A percentile compares a stretch with the other conserved stretches of the same genome.
Conservation (phyloP, 2,797 vertebrate genomes). For the Thripadectes ignobilis region DNA sequence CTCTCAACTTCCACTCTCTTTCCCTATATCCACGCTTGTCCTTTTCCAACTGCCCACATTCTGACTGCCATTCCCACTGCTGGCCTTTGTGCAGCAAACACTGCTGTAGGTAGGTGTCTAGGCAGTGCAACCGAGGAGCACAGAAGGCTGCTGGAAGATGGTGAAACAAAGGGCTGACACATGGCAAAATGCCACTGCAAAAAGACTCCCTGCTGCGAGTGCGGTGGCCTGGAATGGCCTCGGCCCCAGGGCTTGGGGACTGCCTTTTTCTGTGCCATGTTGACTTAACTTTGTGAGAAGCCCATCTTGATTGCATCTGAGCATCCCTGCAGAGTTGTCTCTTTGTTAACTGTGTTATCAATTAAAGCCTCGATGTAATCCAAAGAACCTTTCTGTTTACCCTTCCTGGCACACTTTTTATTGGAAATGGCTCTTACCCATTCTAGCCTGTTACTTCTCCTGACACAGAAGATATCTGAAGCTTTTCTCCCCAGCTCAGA, state of each 20-base stretch:
- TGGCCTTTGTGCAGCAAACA: not conserved
- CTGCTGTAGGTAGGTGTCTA: conserved; percentile 11
- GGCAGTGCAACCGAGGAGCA: not conserved
- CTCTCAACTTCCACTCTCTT: not conserved
- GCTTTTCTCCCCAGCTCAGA: not conserved
- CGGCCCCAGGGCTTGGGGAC: not conserved
- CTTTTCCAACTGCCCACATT: not conserved
- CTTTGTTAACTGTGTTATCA: conserved; percentile 56
- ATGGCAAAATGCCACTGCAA: not conserved
- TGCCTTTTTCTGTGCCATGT: conserved; percentile 58
- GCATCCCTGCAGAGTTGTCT: conserved; percentile 25
- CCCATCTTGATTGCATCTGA: conserved; percentile 59
- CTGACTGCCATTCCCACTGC: not conserved
- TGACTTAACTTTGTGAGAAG: conserved; percentile 55
- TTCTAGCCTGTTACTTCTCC: not conserved
- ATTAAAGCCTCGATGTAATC: conserved; percentile 10
- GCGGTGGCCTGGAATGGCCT: conserved; percentile 44
- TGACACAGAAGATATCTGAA: not conserved
- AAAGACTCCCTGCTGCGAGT: not conserved
- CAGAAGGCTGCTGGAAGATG: not conserved
- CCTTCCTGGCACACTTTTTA: not conserved
- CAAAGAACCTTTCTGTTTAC: not conserved
- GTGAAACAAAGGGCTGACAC: conserved; percentile 53
- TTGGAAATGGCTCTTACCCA: not conserved
- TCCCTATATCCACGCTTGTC: accelerated